Base-by-base conservation (phyloP, 2,888 invertebrate genomes). In the Stenotaenia linearis region DNA sequence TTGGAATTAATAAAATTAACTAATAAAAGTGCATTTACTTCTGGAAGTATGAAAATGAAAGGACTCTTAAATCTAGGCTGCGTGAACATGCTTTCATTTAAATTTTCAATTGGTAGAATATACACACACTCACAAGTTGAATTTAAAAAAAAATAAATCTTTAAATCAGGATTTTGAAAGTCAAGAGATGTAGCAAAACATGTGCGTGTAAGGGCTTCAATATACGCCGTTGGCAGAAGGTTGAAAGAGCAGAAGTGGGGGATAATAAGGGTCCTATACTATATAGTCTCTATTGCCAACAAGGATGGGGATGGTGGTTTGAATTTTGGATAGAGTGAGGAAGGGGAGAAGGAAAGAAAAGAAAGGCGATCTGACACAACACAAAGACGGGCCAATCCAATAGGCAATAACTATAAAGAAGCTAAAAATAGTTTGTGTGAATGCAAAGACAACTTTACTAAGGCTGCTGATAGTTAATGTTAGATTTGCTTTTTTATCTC, bases 101-200 rank as follows among this genome's bases (percentile, higher is more conserved):
- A 9, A 18, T 18, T 56, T 18, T 18, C 21, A 56, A 56, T 40
- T 3, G 40, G 15, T n/a, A n/a, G n/a, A n/a, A n/a, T n/a, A n/a
- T n/a, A n/a, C 5, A 9, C 32, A 32, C 1, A 2, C 7, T 1
- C 50, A 50, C 50, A 50, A n/a, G n/a, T 50, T 3, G 50, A 69
- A 10, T 28, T 69, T 28, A 69, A 25, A 69, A 69, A 69, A 50
- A 69, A 28, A 69, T 69, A 69, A 69, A 69, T 28, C 69, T 69
- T 69, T 28, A 69, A 69, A 69, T 69, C 25, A 28, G 69, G 69
- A 69, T 69, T 69, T 69, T 69, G 25, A 28, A 69, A 69, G 69
- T 69, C 69, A 69, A 69, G 69, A 69, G 69, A 69, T 69, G 69
- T 69, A 69, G 69, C 69, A 69, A 69, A 69, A 69, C 69, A 69